A percentile compares a stretch with the other conserved stretches of the same genome.
phyloP scores from a whole-genome alignment of 2,113 vertebrate genomes.

The Clarias macrocephalus region DNA sequence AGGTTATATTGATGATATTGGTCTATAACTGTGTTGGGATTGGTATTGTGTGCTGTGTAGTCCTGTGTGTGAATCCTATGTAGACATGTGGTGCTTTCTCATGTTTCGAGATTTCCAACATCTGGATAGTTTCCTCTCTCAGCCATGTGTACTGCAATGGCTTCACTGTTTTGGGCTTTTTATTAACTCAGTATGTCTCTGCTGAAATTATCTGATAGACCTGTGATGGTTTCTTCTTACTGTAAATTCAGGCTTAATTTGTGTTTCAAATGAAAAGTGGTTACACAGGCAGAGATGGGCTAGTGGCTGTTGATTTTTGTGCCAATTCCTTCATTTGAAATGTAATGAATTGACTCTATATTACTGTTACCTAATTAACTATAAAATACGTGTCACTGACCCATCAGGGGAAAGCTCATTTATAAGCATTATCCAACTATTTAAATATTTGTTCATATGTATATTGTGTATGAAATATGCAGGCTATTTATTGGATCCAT shows the following conservation, averaged over 20 bases:
- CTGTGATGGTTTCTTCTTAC: not conserved
- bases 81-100: not conserved
- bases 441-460: not conserved
- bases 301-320: not conserved
- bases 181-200: not conserved
- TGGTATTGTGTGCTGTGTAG: not conserved
- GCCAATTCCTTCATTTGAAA: not conserved
- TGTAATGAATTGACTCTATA: not conserved
- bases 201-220: not conserved
- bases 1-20: not conserved
- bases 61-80: not conserved
- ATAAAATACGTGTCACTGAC: not conserved
- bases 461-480: not conserved
- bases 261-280: not conserved
- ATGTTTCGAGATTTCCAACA: constrained; percentile 18
- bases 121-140: constrained; percentile 27
- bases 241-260: not conserved
- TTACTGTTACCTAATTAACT: not conserved
- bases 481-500: not conserved
- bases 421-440: not conserved
- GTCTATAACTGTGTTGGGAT: not conserved
- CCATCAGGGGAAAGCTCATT: not conserved
- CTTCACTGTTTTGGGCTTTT: not conserved
- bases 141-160: not conserved
- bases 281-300: not conserved